Base-by-base conservation (phyloP, 2,888 invertebrate species). In the Nephrotoma appendiculata region DNA sequence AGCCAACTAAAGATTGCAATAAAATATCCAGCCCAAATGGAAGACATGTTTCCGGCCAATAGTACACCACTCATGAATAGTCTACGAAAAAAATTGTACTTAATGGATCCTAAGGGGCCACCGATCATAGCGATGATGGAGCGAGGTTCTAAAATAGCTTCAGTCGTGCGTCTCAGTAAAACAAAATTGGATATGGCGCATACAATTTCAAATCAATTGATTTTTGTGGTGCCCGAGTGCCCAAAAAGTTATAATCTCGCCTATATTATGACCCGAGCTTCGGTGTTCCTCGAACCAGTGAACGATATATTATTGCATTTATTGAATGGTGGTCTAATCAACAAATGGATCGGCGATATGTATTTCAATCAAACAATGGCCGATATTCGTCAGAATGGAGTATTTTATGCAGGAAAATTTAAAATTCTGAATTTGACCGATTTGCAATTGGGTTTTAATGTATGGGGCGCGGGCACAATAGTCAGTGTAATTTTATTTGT, bases 171-270 rank as follows among this genome's bases (percentile, higher is more conserved):
- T 48, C 89, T 89, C 5, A 90, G 90, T 11, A 89, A 90, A 6
- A 88, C 91, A 2, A 88, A 89, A 85, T 83, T 91, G 1, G 89
- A 89, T n/a, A 90, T 90, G 87, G 89, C 90, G 12, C 88, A 89
- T 3, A 91, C 89, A 48, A 88, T 90, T 11, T 89, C 90, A 88
- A 89, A 90, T 0, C 89, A 90, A 83, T 89, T 89, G 87, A 89
- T 90, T 31, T 90, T 91, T 88, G 89, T 90, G 87, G 90, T 92
- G 31, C 89, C 90, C 0, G 90, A 92, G 87, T 92, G 92, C 48
- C 92, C 92, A 0, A 90, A 90, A 87, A 90, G 87, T 5, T 92
- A 91, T 88, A 90, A 90, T 57, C 89, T 92, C 15, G 91, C 90
- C 0, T 92, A 91, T 88, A 88, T 91, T 7, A 88, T 90, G 86